phyloP scores from a whole-genome alignment of 2,113 vertebrate genomes.

The Dermatemys mawii region DNA sequence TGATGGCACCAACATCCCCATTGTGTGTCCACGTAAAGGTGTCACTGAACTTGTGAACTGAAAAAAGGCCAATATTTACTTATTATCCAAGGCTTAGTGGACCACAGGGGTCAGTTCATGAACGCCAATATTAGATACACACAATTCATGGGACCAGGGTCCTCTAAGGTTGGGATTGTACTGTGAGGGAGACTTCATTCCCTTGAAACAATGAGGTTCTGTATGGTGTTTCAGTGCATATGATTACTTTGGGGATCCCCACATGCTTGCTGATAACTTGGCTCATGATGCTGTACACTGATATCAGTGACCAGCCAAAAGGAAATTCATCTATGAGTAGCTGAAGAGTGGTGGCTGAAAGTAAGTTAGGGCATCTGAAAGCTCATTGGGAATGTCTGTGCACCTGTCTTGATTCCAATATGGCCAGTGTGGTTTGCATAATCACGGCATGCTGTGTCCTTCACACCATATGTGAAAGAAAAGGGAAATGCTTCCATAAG shows the following conservation, averaged over 20 bases:
- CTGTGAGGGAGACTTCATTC: neutral
- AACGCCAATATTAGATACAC: neutral
- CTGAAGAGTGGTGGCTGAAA: neutral
- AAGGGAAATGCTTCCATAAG: neutral
- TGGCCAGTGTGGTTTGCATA: neutral
- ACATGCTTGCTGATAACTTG: neutral
- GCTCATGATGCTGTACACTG: neutral
- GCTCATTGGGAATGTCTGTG: no score
- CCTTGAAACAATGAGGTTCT: neutral
- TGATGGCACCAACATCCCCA: neutral
- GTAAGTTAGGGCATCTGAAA: neutral
- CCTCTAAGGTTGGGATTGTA: neutral
- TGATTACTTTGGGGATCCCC: neutral
- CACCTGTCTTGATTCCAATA: no score
- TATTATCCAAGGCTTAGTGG: neutral
- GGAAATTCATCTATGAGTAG: neutral
- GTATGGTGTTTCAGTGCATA: neutral
- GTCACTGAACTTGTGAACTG: neutral
- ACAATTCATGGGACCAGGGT: neutral
- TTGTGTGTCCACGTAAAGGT: neutral
- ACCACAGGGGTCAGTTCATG: neutral
- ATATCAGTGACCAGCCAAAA: neutral
- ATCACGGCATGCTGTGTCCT: neutral
- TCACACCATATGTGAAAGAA: neutral
- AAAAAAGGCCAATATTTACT: neutral